Conservation (phyloP, 1,140 invertebrate genomes). For the Archivesica marissinica region DNA sequence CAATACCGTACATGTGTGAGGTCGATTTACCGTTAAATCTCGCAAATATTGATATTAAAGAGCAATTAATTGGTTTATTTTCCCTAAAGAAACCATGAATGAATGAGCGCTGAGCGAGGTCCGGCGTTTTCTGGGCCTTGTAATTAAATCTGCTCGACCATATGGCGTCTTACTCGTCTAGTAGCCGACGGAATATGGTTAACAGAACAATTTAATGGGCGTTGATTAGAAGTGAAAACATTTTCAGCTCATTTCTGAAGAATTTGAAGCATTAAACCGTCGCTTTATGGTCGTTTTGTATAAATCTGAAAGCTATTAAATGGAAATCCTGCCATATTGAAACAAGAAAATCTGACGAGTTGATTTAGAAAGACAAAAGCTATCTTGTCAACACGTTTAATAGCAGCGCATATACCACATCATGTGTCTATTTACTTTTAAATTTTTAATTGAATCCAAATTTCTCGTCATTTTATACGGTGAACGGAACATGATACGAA, state of each 20-base stretch:
- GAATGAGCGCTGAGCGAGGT: background rate
- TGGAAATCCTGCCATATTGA: too few relatives aligned
- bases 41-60: conserved; percentile 58
- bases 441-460: too few relatives aligned
- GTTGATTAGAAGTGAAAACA: conserved; percentile 16
- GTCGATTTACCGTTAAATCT: conserved; percentile 58
- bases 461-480: too few relatives aligned
- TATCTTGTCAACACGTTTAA: too few relatives aligned
- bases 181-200: conserved; percentile 7
- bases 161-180: conserved; percentile 33
- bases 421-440: too few relatives aligned
- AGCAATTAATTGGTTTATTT: conserved; percentile 54
- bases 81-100: conserved; percentile 42
- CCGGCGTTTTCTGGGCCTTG: conserved; percentile 4
- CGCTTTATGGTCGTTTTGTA: background rate
- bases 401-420: too few relatives aligned
- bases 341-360: too few relatives aligned
- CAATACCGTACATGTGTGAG: conserved; percentile 47
- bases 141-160: conserved; percentile 43
- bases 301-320: background rate
- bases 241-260: background rate
- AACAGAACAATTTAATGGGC: conserved; percentile 9
- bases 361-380: too few relatives aligned
- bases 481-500: too few relatives aligned
- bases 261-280: background rate